Evolutionary conservation across 2,797 vertebrate genomes (phyloP), one percentile per base, ranked within the genome.

Genomic region (Pelobates cultripes): DNA sequence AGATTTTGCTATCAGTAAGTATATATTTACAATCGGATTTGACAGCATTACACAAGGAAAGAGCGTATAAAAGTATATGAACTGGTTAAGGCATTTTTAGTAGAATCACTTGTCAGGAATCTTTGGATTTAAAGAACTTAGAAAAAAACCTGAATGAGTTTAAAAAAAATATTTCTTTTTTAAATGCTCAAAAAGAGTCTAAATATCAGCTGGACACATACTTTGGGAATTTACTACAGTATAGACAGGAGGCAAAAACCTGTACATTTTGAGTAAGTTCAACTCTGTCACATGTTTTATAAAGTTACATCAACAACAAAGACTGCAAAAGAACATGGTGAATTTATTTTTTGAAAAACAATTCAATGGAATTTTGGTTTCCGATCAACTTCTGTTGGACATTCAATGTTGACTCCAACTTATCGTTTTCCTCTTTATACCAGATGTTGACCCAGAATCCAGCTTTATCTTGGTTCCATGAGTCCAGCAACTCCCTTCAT

Each of bases 271-370:
- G 44, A 51, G 45, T 28, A 14, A 55, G 53, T 76, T 72, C 70
- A 72, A 13, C 5, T n/a, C 55, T 15, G 55, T 75, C 53, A 44
- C 51, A 51, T 64, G 60, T 81, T 70, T 71, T 76, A 51, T 51
- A 51, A 51, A 51, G 44, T 51, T 15, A 69, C 71, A 57, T 61
- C 72, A 70, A 64, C 47, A 64, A 64, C 61, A 64, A 64, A 64
- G 41, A 68, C 66, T 68, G 12, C 47, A 7, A 43, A 68, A 68
- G 40, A 68, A 42, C 3, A 44, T 40, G 15, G 51, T 44, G 67
- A 74, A 77, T 57, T 72, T 67, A 67, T 57, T 43, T 43, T 73
- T 67, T 80, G 47, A 69, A 55, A 43, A 80, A 69, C 40, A 41
- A 75, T 10, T 40, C 42, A 67, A 14, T 72, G 13, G 28, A 55